Conservation (phyloP, 2,113 vertebrate genomes). For the Hippolais icterina region DNA sequence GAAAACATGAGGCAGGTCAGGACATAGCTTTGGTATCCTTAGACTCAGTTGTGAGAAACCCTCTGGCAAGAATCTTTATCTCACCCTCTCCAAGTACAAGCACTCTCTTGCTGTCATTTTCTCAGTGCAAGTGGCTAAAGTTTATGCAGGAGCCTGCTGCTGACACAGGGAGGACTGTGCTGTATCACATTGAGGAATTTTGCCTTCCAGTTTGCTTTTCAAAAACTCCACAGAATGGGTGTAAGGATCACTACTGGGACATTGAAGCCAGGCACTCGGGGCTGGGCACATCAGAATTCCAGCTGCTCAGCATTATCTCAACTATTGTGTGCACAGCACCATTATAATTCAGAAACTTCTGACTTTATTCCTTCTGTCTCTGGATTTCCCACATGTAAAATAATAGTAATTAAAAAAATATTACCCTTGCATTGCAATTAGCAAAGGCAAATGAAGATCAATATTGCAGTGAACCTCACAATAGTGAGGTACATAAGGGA, state of each 20-base stretch:
- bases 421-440: background rate
- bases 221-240: background rate
- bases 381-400: background rate
- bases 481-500: background rate
- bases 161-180: background rate
- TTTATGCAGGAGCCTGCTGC: background rate
- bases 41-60: background rate
- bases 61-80: background rate
- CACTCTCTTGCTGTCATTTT: background rate
- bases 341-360: background rate
- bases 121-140: background rate
- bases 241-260: background rate
- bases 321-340: background rate
- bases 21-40: background rate
- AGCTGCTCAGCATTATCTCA: background rate
- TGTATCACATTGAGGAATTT: background rate
- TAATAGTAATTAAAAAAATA: background rate
- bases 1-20: background rate
- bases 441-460: background rate
- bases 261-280: fast-evolving
- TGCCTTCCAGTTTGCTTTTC: background rate
- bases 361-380: background rate
- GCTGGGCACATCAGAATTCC: background rate
- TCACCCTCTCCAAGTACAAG: background rate
- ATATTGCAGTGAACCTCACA: background rate